Conservation (phyloP, 1,140 invertebrate species). For the Drosophila kikkawai region DNA sequence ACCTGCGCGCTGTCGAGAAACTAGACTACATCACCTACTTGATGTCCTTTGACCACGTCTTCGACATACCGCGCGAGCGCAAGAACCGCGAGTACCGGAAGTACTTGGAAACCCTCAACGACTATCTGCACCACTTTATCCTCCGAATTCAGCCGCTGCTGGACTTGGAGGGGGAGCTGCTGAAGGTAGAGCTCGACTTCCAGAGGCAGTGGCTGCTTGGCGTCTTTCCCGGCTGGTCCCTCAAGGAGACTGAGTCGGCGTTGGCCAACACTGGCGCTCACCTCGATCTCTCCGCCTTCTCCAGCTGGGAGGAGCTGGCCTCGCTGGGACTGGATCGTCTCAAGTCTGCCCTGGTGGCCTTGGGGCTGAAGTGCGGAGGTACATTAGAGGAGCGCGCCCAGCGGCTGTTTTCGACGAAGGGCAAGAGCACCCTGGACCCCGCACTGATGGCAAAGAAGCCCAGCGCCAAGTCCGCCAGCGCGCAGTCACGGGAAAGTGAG, state of each 20-base stretch:
- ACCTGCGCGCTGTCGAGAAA: conserved; percentile 98
- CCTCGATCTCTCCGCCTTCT: conserved; percentile 98
- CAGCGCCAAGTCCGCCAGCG: conserved; percentile 88
- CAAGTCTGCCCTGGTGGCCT: conserved; percentile 98
- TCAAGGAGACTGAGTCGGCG: conserved; percentile 97
- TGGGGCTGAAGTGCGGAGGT: conserved; percentile 99
- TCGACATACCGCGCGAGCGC: conserved; percentile 97
- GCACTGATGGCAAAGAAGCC: conserved; percentile 94
- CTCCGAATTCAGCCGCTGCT: conserved; percentile 95
- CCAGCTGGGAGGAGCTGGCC: conserved; percentile 98
- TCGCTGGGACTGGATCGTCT: conserved; percentile 98
- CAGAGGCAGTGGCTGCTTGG: conserved; percentile 95
- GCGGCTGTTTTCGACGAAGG: conserved; percentile 97
- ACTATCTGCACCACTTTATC: conserved; percentile 95
- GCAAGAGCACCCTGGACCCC: conserved; percentile 95
- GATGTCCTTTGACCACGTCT: conserved; percentile 97
- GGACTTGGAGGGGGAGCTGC: conserved; percentile 93
- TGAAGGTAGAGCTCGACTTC: conserved; percentile 93
- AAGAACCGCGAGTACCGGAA: conserved; percentile 97
- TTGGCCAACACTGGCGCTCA: conserved; percentile 97
- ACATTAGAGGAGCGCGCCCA: conserved; percentile 98
- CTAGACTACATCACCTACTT: conserved; percentile 98
- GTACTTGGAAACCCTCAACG: conserved; percentile 93
- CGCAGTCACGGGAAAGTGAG: conserved; percentile 89
- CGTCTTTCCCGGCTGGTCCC: conserved; percentile 96